Conservation (phyloP, 2,113 vertebrate species). For the Pavo muticus region DNA sequence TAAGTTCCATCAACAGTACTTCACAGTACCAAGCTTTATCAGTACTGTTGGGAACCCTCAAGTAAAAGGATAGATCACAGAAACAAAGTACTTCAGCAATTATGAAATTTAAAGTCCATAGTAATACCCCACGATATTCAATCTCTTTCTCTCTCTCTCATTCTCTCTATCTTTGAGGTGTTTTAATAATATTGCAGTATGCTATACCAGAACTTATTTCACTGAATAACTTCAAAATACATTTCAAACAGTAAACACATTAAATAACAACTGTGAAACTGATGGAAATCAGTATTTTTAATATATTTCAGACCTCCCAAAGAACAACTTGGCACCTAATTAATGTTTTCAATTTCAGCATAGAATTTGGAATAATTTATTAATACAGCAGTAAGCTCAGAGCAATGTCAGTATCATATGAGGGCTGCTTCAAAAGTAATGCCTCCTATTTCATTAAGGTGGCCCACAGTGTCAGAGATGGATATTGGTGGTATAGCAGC, state of each 20-base stretch:
- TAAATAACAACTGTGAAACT: not conserved
- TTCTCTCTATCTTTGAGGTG: no score
- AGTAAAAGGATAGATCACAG: not conserved
- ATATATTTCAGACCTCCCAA: not conserved
- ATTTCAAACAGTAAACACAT: not conserved
- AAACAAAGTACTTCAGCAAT: not conserved
- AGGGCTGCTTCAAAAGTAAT: not conserved
- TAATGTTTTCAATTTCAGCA: not conserved
- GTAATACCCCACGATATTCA: not conserved
- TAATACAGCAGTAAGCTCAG: not conserved
- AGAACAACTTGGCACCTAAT: not conserved
- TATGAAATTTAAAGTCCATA: not conserved
- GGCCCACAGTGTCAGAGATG: not conserved
- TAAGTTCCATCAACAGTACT: slow-evolving; percentile 44
- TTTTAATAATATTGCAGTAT: not conserved
- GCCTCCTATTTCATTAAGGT: not conserved
- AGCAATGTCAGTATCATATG: not conserved
- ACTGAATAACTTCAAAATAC: not conserved
- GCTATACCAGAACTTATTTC: not conserved
- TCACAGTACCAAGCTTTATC: not conserved
- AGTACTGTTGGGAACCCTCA: not conserved
- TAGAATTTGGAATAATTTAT: not conserved
- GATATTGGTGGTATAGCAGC: not conserved
- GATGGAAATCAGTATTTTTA: not conserved
- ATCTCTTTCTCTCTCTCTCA: no score